Conservation (phyloP, 2,113 vertebrate genomes). For the Calypte anna region DNA sequence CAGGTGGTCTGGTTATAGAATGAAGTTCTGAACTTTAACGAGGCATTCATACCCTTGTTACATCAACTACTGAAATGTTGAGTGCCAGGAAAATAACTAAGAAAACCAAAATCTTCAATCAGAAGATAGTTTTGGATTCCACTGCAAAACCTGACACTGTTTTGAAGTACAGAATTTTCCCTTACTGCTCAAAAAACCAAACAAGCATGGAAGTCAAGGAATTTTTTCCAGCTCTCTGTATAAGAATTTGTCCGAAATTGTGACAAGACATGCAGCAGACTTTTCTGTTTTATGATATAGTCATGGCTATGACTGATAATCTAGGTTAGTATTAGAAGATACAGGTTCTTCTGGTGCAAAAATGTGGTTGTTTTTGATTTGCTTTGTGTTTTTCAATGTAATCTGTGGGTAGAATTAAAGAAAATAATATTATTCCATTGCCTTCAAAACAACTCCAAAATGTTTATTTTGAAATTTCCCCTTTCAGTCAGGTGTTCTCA, state of each 20-base stretch:
- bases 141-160: background rate
- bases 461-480: background rate
- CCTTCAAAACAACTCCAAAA: background rate
- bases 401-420: background rate
- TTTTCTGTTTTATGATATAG: background rate
- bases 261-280: background rate
- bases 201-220: background rate
- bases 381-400: background rate
- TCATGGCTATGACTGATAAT: background rate
- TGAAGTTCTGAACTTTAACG: background rate
- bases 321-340: background rate
- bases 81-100: background rate
- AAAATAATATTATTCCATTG: background rate
- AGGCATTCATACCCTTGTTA: background rate
- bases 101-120: background rate
- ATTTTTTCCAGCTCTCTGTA: background rate
- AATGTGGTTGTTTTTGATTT: too few relatives aligned
- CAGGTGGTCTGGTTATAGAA: background rate
- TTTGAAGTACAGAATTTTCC: constrained; percentile 12
- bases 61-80: background rate
- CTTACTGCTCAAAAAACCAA: constrained; percentile 6
- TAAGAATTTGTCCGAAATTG: constrained; percentile 11
- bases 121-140: background rate
- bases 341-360: background rate
- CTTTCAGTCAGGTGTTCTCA: background rate